Conservation (phyloP, 2,888 invertebrate species). For the Scelioninae gen. 2 region DNA sequence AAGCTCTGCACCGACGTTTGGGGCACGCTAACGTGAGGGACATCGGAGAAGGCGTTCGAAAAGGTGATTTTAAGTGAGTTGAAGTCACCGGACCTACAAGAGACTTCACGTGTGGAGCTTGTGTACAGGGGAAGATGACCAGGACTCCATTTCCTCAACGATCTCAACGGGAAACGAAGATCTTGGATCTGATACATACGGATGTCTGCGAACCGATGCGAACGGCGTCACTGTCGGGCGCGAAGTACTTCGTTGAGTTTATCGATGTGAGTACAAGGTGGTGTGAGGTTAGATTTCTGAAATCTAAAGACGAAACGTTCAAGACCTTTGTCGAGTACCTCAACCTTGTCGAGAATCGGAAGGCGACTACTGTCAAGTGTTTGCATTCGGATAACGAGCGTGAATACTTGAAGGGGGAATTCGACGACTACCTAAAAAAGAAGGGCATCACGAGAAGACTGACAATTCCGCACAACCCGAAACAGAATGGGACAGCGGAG, state of each 20-base stretch:
- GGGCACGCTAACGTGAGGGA: not conserved
- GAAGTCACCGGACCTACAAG: no score
- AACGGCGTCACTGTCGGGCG: not conserved
- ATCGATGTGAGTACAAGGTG: not conserved
- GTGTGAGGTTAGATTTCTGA: not conserved
- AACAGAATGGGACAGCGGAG: not conserved
- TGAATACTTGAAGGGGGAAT: not conserved
- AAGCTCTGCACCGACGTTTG: conserved; percentile 11
- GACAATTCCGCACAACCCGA: not conserved
- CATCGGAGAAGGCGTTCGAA: not conserved
- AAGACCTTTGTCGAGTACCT: no score
- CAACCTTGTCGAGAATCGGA: not conserved
- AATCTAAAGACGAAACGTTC: not conserved
- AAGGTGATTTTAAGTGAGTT: not conserved
- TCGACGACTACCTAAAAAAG: not conserved
- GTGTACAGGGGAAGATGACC: not conserved
- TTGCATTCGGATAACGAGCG: not conserved
- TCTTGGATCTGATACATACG: not conserved
- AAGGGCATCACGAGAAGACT: not conserved
- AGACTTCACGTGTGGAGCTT: not conserved
- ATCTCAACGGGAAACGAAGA: not conserved
- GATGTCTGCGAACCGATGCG: conserved; percentile 7
- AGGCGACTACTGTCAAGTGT: not conserved
- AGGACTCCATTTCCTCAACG: not conserved
- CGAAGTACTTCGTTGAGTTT: not conserved